These are phyloP conservation scores for Charanyca ferruginea DNA, from an alignment of 2,888 invertebrate genomes.

Conservation along the genomic window DNA sequence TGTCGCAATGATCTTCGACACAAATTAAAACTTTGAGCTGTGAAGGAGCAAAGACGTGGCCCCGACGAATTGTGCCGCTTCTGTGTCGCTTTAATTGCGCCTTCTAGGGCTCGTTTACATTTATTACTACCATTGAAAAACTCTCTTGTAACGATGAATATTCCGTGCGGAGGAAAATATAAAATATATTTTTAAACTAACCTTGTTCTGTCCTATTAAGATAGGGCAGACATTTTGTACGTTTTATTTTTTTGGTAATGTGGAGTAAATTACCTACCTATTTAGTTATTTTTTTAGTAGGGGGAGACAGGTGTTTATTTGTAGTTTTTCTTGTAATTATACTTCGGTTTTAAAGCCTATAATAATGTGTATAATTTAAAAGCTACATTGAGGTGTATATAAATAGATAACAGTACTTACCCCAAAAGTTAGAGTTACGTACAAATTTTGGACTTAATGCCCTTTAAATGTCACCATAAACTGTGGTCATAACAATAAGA, in stretches of 20 bases:
- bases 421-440: constrained; percentile 22
- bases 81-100: constrained; percentile 79
- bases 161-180: constrained; percentile 45
- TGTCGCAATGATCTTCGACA: constrained; percentile 74
- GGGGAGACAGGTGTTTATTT: background rate
- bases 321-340: background rate
- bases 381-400: background rate
- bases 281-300: constrained; percentile 2
- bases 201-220: constrained; percentile 40
- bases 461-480: constrained; percentile 12
- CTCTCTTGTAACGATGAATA: constrained; percentile 71
- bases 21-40: constrained; percentile 80
- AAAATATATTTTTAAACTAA: constrained; percentile 44
- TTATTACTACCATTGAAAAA: constrained; percentile 79
- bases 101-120: constrained; percentile 78
- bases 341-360: background rate
- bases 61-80: constrained; percentile 73
- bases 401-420: constrained; percentile 2
- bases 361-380: background rate
- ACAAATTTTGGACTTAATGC: constrained; percentile 8
- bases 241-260: constrained; percentile 25
- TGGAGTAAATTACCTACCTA: constrained; percentile 14
- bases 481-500: constrained; percentile 11
- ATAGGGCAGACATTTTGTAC: constrained; percentile 26
- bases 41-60: constrained; percentile 73